These are phyloP conservation scores for Colaptes auratus DNA, from an alignment of 2,113 vertebrate species.

Conservation along the genomic window DNA sequence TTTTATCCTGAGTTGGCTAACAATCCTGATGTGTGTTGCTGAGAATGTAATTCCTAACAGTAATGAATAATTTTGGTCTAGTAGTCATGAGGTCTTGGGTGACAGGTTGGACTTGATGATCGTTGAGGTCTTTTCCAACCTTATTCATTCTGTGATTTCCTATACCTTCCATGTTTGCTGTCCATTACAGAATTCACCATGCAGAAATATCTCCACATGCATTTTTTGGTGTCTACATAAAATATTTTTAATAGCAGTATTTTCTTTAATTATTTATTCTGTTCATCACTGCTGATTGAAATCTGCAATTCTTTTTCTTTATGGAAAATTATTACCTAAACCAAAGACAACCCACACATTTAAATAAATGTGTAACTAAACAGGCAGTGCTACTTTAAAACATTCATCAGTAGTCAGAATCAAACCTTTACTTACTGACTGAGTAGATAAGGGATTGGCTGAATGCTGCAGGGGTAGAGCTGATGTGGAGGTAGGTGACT, in stretches of 20 bases:
- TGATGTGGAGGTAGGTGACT: slow-evolving; percentile 48
- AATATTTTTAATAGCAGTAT: not conserved
- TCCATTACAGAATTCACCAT: not conserved
- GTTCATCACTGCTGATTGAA: not conserved
- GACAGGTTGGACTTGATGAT: too few relatives aligned
- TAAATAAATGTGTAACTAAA: not conserved
- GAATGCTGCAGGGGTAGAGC: slow-evolving; percentile 46
- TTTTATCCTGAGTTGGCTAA: not conserved
- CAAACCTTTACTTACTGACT: slow-evolving; percentile 72
- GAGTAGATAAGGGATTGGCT: slow-evolving; percentile 37
- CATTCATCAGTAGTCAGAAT: not conserved
- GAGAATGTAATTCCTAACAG: not conserved
- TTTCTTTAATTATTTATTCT: not conserved
- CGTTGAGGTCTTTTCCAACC: too few relatives aligned
- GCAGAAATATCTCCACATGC: not conserved
- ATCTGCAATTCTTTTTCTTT: not conserved
- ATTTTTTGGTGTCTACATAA: not conserved
- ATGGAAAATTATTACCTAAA: not conserved
- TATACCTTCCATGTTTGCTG: not conserved
- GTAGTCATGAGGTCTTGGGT: too few relatives aligned
- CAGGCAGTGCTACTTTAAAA: not conserved
- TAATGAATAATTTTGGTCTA: not conserved
- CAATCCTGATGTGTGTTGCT: not conserved
- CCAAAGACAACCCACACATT: not conserved
- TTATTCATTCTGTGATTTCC: not conserved